Base-by-base conservation (phyloP, 2,888 invertebrate species). In the Macrosiphum euphorbiae region DNA sequence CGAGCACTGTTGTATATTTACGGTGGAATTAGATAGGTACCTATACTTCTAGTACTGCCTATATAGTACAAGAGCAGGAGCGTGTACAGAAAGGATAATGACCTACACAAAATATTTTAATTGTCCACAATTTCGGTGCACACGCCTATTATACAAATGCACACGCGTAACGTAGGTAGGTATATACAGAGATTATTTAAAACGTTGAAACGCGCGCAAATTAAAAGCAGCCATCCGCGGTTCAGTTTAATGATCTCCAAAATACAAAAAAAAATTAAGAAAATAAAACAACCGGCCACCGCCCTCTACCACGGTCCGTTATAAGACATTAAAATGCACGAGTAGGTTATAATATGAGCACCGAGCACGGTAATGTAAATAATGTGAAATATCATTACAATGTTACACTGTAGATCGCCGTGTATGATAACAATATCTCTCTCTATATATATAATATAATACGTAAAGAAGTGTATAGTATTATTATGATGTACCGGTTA, bases 21-120 rank as follows among this genome's bases (percentile, higher is more conserved):
- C 20, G 78, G 20, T 35, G 35, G 78, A 20, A 78, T 78, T 35
- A 78, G 20, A 20, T 24, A 35, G n/a, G 35, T 67, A 44, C 7
- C 44, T 41, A 41, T 44, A 44, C 44, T 44, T 5, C 44, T 7
- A 7, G 7, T 44, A 78, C 11, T 47, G 47, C 47, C 13, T 78
- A 8, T 20, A 78, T 8, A 35, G 35, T 20, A 35, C 35, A 78
- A 78, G 78, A 35, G 20, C 35, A 78, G 20, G 78, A 35, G 8
- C 20, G 35, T 35, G 78, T 78, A 35, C 35, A 28, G 0, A 67
- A 61, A 90, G 90, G 67, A 90, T 90, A 90, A 90, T 61, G 61
- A 90, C 90, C 90, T 47, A 26, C 26, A 58, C 90, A 67, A 90
- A 90, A 47, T 90, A 28, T 86, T 44, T 61, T 90, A 90, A 90